Percentiles rank a stretch among this genome's conserved stretches.
phyloP scores from a whole-genome alignment of 2,888 invertebrate species.

The Uropetala carovei region DNA sequence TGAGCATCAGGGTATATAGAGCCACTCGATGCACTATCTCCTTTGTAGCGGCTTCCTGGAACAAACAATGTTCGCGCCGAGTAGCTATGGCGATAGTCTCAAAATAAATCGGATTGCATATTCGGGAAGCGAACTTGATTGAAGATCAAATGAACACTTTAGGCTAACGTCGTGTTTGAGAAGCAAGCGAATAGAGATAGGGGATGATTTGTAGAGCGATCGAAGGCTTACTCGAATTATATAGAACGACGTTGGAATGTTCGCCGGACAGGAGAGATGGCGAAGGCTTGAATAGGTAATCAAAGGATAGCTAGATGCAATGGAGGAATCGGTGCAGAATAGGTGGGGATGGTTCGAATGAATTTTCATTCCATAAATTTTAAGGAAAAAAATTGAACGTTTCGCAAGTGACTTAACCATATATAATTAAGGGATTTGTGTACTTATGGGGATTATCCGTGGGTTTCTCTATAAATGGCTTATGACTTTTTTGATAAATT shows the following conservation, averaged over 20 bases:
- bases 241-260: not conserved
- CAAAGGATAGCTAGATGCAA: too few relatives aligned
- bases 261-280: too few relatives aligned
- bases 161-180: not conserved
- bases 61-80: not conserved
- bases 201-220: not conserved
- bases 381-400: too few relatives aligned
- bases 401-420: too few relatives aligned
- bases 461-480: too few relatives aligned
- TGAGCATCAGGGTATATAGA: not conserved
- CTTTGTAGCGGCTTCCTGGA: not conserved
- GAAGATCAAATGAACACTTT: not conserved
- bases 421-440: too few relatives aligned
- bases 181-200: not conserved
- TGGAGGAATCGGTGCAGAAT: too few relatives aligned
- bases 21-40: not conserved
- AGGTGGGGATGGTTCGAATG: too few relatives aligned
- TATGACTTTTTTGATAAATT: too few relatives aligned
- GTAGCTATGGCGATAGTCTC: conserved; percentile 1
- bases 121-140: not conserved
- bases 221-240: not conserved
- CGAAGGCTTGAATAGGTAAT: too few relatives aligned
- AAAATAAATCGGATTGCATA: not conserved
- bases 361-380: too few relatives aligned
- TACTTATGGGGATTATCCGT: too few relatives aligned